Base-by-base conservation (phyloP, 2,113 vertebrate genomes). In the Sminthopsis crassicaudata region DNA sequence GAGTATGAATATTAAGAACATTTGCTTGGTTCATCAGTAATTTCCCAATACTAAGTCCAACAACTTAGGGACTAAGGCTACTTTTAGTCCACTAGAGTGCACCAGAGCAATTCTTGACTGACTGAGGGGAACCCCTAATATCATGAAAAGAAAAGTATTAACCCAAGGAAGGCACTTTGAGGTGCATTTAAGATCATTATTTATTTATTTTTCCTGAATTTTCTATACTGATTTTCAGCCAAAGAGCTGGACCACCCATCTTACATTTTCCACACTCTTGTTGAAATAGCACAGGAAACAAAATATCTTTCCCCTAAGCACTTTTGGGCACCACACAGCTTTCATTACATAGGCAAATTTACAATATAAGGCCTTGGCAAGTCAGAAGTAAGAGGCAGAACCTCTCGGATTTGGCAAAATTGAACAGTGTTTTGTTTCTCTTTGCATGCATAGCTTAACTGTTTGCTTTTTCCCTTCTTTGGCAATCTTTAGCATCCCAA, bases 371-470 rank as follows among this genome's bases (percentile, higher is more conserved):
- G 89, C 46, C 76, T 91, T 8, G 92, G 57, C 89, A 96, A 25
- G 57, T 90, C 50, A 93, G 19, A 89, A 90, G 25, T 46, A 76
- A 96, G 67, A 94, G 53, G 90, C 52, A 89, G 51, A 55, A 93
- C 90, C 60, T 89, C 88, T 88, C 92, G 91, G 84, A 10, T 25
- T 95, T 89, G 91, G 92, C 19, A 54, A 90, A 11, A 93, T 0
- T 93, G 55, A 96, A 93, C 27, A 91, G 42, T 91, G 54, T 92
- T 95, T 91, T 46, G 95, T 84, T 94, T 57, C 46, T 94, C 46
- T 46, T 92, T 92, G 67, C 67, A 88, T 84, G 67, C 50, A 53
- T 88, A 53, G 36, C 84, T 52, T 88, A 52, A 48, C n/a, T 88
- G 57, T 90, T 52, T 46, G 42, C 55, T 90, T 26, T n/a, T 94